Evolutionary conservation across 23 tunicate genomes (phyloP).

Genomic region (Styela clava): DNA sequence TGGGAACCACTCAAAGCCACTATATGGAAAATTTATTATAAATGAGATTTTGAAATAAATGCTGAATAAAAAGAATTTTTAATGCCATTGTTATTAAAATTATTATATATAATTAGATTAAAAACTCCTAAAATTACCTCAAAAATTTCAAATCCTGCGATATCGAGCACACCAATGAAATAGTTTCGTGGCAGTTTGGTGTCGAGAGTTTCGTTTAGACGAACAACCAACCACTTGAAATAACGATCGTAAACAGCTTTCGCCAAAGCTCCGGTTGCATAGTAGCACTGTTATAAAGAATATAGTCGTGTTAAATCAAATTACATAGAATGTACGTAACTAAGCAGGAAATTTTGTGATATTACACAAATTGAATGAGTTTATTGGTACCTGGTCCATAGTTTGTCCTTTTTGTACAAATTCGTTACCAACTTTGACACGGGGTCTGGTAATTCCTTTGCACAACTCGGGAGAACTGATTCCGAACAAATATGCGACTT

Average conservation of each 20-base stretch:
- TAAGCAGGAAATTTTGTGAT: no score
- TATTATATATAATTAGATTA: no score
- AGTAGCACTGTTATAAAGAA: constrained; percentile 39
- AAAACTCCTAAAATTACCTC: no score
- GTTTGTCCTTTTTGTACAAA: constrained; percentile 94
- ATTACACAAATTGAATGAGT: no score
- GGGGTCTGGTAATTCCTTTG: constrained; percentile 79
- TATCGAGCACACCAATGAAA: constrained; percentile 93
- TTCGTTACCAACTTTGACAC: constrained; percentile 95
- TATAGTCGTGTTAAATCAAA: background rate
- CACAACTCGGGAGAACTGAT: constrained; percentile 86
- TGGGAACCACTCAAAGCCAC: background rate
- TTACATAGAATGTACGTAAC: no score
- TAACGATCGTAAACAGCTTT: constrained; percentile 88
- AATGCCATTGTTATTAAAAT: no score
- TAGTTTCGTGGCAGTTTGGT: constrained; percentile 91
- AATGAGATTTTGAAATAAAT: no score
- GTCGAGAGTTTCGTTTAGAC: constrained; percentile 80
- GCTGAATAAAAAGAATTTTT: no score
- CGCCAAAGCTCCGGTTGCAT: constrained; percentile 91
- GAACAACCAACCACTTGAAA: constrained; percentile 84
- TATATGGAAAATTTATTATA: background rate
- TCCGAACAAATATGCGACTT: constrained; percentile 82
- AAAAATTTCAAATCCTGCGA: constrained; percentile 97
- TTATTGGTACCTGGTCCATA: constrained; percentile 90